Evolutionary conservation across 35 echinoderm and acorn worm species (phyloP).

Genomic region (Amphiura filiformis): DNA sequence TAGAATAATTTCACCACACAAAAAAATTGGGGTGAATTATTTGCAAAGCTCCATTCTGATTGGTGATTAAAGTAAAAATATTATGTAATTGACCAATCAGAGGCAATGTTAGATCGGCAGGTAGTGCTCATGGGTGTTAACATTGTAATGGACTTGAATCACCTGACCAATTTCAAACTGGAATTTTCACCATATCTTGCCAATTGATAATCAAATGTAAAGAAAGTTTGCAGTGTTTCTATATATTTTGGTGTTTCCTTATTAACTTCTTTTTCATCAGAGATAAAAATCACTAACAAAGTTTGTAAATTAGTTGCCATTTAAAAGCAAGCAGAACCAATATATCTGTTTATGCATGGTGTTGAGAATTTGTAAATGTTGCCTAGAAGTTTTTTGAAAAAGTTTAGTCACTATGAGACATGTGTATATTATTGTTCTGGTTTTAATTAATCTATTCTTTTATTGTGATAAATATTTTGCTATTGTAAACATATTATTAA

Average conservation of each 20-base stretch:
- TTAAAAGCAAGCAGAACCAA: not conserved
- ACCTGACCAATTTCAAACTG: not conserved
- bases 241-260: conserved; percentile 6
- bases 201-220: not conserved
- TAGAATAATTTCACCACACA: too few species aligned
- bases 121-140: too few species aligned
- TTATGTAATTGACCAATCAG: too few species aligned
- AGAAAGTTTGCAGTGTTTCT: conserved; percentile 6
- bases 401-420: not conserved
- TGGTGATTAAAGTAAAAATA: too few species aligned
- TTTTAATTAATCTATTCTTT: conserved; percentile 4
- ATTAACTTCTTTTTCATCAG: not conserved
- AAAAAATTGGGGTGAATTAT: too few species aligned
- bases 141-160: not conserved
- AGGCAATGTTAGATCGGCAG: too few species aligned
- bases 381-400: not conserved
- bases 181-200: not conserved
- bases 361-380: conserved; percentile 3
- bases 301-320: conserved; percentile 6
- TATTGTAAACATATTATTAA: not conserved
- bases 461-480: conserved; percentile 1
- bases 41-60: too few species aligned
- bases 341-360: conserved; percentile 10
- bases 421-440: conserved; percentile 14
- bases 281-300: not conserved